These are phyloP conservation scores for Tauraco erythrolophus DNA, from an alignment of 2,113 vertebrate genomes.

Conservation along the genomic window DNA sequence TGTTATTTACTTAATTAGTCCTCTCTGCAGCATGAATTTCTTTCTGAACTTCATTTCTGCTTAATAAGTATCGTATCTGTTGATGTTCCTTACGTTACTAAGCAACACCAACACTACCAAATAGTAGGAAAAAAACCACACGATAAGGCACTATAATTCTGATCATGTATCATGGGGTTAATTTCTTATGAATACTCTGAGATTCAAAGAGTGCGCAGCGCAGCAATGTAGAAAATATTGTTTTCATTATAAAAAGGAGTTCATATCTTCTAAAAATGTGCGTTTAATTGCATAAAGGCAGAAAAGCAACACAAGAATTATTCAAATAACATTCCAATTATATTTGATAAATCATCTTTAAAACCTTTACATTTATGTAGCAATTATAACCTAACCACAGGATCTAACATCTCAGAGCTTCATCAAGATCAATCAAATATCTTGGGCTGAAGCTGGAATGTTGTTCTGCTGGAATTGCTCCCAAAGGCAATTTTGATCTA, in stretches of 20 bases:
- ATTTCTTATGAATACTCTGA: constrained; percentile 15
- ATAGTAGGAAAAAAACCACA: not conserved
- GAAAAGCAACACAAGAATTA: constrained; percentile 19
- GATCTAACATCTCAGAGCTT: constrained; percentile 1
- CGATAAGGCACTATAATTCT: not conserved
- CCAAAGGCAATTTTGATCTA: constrained; percentile 33
- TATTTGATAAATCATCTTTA: constrained; percentile 33
- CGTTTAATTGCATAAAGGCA: constrained; percentile 19
- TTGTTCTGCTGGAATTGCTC: not conserved
- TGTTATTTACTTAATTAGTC: constrained; percentile 27
- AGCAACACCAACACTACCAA: constrained; percentile 13
- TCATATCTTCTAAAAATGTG: constrained; percentile 26
- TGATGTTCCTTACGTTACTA: constrained; percentile 8
- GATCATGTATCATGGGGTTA: not conserved
- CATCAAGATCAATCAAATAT: constrained; percentile 36
- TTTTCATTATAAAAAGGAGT: constrained; percentile 54
- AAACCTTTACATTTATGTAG: constrained; percentile 25
- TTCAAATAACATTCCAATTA: constrained; percentile 30
- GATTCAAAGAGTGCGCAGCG: not conserved
- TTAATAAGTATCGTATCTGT: not conserved
- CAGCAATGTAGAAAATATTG: constrained; percentile 14
- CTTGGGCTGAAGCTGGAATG: not conserved
- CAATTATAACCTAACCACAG: constrained; percentile 51
- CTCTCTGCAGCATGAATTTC: not conserved
- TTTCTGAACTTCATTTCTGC: not conserved